Conservation (phyloP, 2,888 invertebrate species). For the Rhaphigaster nebulosa region DNA sequence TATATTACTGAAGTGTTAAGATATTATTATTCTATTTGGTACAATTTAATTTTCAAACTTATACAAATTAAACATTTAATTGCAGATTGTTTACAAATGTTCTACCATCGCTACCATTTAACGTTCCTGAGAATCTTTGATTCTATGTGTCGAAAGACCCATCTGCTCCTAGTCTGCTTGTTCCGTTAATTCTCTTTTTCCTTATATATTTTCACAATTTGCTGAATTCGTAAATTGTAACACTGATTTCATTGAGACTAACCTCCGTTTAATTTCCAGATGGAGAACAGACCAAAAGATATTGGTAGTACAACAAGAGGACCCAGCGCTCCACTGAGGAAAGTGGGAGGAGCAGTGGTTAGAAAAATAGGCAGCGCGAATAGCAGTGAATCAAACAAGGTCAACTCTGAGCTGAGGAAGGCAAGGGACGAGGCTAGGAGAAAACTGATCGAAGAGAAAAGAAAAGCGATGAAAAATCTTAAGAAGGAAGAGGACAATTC, state of each 20-base stretch:
- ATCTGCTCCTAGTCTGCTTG: no score
- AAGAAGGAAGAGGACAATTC: constrained; percentile 50
- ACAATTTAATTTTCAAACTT: no score
- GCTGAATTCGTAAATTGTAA: no score
- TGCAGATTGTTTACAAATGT: no score
- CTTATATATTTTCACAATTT: no score
- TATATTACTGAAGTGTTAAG: no score
- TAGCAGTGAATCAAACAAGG: constrained; percentile 67
- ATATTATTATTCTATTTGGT: no score
- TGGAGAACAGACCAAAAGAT: not conserved
- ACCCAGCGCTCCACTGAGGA: not conserved
- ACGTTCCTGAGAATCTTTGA: no score
- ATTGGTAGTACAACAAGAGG: not conserved
- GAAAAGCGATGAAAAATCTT: constrained; percentile 72
- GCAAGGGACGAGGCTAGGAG: constrained; percentile 81
- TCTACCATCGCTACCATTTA: no score
- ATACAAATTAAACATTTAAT: no score
- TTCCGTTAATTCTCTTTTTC: no score
- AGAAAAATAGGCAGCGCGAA: constrained; percentile 65
- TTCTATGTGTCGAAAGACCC: no score
- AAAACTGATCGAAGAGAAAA: constrained; percentile 83
- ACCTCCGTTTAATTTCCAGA: not conserved
- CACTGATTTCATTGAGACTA: not conserved
- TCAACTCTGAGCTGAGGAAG: constrained; percentile 69
- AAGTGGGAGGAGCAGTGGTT: not conserved